phyloP scores from a whole-genome alignment of 2,113 vertebrate species.

The Campylomormyrus tamandua region DNA sequence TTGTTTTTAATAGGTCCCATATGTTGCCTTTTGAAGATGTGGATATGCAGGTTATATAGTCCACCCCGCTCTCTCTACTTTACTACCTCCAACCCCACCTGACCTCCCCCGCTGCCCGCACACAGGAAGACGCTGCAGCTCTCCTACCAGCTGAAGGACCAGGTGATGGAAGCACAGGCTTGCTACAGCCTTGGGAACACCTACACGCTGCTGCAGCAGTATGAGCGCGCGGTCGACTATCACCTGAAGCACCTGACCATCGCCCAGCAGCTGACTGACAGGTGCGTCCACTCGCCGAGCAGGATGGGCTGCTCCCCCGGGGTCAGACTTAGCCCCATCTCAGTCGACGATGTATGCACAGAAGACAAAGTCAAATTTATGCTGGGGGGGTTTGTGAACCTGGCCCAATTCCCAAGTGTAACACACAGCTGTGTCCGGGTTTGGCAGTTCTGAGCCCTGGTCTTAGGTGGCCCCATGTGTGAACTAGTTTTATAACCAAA shows the following conservation, averaged over 20 bases:
- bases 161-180: conserved; percentile 91
- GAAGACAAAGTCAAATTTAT: too few relatives aligned
- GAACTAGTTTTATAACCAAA: background rate
- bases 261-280: conserved; percentile 86
- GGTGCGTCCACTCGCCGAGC: conserved; percentile 50
- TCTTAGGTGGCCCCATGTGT: background rate
- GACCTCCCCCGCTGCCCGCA: rapidly evolving
- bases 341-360: too few relatives aligned
- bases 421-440: background rate
- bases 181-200: conserved; percentile 98
- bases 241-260: conserved; percentile 90
- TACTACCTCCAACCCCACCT: background rate
- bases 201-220: conserved; percentile 82
- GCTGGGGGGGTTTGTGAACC: background rate
- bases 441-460: background rate
- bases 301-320: background rate
- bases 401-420: background rate
- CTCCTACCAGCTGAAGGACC: conserved; percentile 85
- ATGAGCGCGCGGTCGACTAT: conserved; percentile 80
- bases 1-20: background rate
- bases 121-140: conserved; percentile 86
- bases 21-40: background rate
- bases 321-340: too few relatives aligned
- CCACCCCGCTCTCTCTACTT: background rate
- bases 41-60: background rate